Conservation (phyloP, 1,140 invertebrate species). For the Orchesella cincta region DNA sequence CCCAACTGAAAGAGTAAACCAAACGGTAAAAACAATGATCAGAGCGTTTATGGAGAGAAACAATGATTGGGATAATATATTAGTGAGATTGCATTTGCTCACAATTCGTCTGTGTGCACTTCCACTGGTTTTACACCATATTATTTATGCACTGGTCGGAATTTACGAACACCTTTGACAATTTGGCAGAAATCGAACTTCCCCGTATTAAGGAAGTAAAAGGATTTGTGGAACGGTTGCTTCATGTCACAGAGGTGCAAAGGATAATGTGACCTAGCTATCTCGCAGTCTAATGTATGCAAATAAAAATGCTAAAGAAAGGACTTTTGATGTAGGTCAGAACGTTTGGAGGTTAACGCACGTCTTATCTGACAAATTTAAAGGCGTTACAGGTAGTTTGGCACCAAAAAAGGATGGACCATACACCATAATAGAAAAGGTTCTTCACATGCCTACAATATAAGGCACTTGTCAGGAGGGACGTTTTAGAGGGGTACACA, state of each 20-base stretch:
- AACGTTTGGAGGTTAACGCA: neutral
- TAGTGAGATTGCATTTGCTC: constrained; percentile 56
- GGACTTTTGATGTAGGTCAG: neutral
- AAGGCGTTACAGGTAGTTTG: neutral
- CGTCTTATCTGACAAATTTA: neutral
- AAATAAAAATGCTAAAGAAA: neutral
- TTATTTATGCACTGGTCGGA: too few species aligned
- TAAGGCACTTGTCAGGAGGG: too few species aligned
- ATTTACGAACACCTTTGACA: too few species aligned
- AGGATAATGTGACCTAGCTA: neutral
- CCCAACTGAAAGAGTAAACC: constrained; percentile 57
- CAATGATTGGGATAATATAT: constrained; percentile 53
- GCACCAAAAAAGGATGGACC: neutral
- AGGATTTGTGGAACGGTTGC: too few species aligned
- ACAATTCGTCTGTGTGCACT: constrained; percentile 55
- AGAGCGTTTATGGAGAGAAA: constrained; percentile 41
- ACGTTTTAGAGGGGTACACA: too few species aligned
- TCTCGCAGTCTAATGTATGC: neutral
- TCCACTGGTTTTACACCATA: constrained; percentile 55
- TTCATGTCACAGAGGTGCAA: neutral
- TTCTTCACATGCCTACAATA: too few species aligned
- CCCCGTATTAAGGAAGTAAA: too few species aligned
- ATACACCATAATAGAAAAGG: too few species aligned
- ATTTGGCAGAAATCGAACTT: too few species aligned
- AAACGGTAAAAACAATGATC: constrained; percentile 56